Base-by-base conservation (phyloP, 2,113 vertebrate species). In the Lophochroa leadbeateri region DNA sequence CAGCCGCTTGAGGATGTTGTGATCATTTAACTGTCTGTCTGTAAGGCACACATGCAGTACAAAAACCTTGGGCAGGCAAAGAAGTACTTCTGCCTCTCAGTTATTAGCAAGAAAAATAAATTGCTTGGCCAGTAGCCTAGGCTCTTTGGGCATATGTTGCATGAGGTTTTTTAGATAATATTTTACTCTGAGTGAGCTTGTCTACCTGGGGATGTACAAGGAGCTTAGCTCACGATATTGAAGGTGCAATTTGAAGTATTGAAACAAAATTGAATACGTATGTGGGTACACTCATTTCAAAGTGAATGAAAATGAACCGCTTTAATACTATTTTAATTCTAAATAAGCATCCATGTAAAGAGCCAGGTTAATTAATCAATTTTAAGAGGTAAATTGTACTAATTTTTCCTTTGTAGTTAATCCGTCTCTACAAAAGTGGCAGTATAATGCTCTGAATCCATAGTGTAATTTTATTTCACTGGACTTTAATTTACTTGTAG, bases 1-100 rank as follows among this genome's bases (percentile, higher is more conserved):
- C 27, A 49, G 11, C 6, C 2, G 5, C 7, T 31, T 44, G 23
- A 1, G 2, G 35, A 23, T 13, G 49, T 12, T 15, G 28, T 23
- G 50, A n/a, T 43, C 9, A 18, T 58, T 71, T 65, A 71, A n/a
- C 7, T 28, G 4, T 24, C 33, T 52, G 13, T 15, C 16, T 37
- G 13, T 55, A 11, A 78, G 46, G 12, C 24, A n/a, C 33, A 46
- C 15, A 43, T n/a, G 17, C 7, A 17, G 7, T 39, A 14, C 20
- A 77, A 76, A 70, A 70, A 9, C 13, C 50, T 71, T 41, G 14
- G 21, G 25, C 20, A 57, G 7, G 27, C 16, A 57, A 43, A 55
- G 39, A 58, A 58, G 7, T 28, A 37, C 23, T 77, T 82, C 35
- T 65, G 13, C 9, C 9, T 67, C 25, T 41, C 11, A 43, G 13